phyloP scores from a whole-genome alignment of 2,888 invertebrate genomes.

The Cheilosia vulpina region DNA sequence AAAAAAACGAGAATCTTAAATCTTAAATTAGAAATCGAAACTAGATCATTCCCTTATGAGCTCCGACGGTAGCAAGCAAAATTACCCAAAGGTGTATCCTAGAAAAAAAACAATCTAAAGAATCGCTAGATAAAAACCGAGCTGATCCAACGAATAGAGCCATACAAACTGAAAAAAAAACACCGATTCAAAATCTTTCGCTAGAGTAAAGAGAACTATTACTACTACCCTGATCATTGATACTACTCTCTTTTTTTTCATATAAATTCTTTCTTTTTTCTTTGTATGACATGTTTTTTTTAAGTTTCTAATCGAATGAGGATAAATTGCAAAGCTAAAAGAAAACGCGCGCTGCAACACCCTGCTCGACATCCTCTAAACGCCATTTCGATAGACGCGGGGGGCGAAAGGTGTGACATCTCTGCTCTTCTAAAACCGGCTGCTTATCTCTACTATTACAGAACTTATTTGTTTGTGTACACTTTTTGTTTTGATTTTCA shows the following conservation, averaged over 20 bases:
- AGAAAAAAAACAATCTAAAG: conserved; percentile 24
- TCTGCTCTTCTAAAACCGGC: conserved; percentile 69
- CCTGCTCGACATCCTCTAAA: conserved; percentile 67
- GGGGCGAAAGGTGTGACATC: conserved; percentile 69
- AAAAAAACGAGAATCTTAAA: conserved; percentile 41
- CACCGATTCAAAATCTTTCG: conserved; percentile 49
- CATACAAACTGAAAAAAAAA: conserved; percentile 7
- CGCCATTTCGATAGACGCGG: conserved; percentile 67
- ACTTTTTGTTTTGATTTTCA: conserved; percentile 52
- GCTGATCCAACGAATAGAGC: conserved; percentile 50
- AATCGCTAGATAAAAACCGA: conserved; percentile 28
- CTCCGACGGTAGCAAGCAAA: conserved; percentile 40
- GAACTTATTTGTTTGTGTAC: conserved; percentile 66
- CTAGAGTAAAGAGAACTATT: conserved; percentile 57
- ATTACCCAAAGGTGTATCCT: conserved; percentile 24
- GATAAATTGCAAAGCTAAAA: conserved; percentile 56
- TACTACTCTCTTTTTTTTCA: conserved; percentile 60
- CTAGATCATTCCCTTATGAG: conserved; percentile 35
- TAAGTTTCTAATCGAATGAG: conserved; percentile 69
- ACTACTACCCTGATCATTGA: conserved; percentile 63
- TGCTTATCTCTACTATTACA: conserved; percentile 68
- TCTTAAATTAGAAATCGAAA: conserved; percentile 47
- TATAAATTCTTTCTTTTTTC: conserved; percentile 72
- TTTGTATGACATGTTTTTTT: conserved; percentile 69
- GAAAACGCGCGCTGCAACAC: conserved; percentile 54